Evolutionary conservation across 2,888 invertebrate species (phyloP).

Genomic region (Polydrusus pterygomalis): DNA sequence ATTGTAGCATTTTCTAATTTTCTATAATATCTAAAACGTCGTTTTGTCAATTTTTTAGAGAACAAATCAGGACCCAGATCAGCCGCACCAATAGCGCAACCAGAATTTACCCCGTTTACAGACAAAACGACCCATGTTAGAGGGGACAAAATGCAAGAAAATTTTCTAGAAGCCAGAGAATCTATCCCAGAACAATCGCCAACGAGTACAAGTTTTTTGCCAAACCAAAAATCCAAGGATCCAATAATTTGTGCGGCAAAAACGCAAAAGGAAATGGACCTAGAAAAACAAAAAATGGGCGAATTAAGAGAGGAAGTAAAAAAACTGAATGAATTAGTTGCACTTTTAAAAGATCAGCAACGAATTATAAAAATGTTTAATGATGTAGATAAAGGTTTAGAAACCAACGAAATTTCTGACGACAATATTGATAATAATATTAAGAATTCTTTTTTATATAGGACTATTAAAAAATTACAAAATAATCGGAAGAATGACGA

Average conservation of each 20-base stretch:
- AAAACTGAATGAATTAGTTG: slow-evolving; percentile 65
- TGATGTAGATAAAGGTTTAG: slow-evolving; percentile 41
- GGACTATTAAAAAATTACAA: slow-evolving; percentile 4
- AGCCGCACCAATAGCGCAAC: background rate
- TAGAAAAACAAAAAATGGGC: slow-evolving; percentile 59
- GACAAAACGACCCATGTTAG: background rate
- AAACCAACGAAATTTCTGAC: background rate
- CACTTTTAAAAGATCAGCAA: slow-evolving; percentile 67
- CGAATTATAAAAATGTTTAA: slow-evolving; percentile 58
- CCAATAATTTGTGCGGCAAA: slow-evolving; percentile 36
- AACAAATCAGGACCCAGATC: background rate
- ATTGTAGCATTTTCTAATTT: too few relatives aligned
- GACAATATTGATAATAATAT: background rate
- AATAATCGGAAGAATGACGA: background rate
- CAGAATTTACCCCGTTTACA: background rate
- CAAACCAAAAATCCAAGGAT: background rate
- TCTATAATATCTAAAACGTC: too few relatives aligned
- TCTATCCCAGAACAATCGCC: background rate
- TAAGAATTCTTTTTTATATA: slow-evolving; percentile 34
- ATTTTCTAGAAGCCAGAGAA: background rate
- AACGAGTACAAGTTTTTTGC: slow-evolving; percentile 9
- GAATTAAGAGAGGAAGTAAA: slow-evolving; percentile 65
- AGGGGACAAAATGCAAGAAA: background rate
- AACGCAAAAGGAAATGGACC: slow-evolving; percentile 42
- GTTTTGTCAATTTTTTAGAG: background rate